Evolutionary conservation across 1,140 invertebrate species (phyloP), one percentile per base, ranked within the genome.

Genomic region (Anastrepha ludens): DNA sequence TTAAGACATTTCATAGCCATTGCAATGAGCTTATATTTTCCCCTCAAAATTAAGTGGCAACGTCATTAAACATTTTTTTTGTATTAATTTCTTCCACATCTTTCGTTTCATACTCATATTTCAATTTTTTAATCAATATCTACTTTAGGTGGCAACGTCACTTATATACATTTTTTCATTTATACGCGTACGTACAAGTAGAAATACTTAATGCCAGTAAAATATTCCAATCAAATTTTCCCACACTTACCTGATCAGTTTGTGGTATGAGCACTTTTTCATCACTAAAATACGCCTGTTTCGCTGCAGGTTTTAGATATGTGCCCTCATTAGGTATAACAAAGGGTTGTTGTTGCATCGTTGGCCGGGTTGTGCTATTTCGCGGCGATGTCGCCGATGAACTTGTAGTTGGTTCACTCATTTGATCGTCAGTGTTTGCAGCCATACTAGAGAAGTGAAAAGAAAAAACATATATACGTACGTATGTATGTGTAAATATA

Each of bases 221-320:
- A 29, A 29, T 29, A 29, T 29, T 29, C 29, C 29, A 29, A 29
- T 29, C 29, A 29, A 29, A 29, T 29, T 29, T 29, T 29, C 11
- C 70, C 5, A 50, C 9, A 90, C 92, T 93, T 91, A 95, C 95
- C 90, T 91, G 92, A 88, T 94, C 93, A 86, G 92, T 90, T 62
- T 95, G 93, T 9, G 96, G 96, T 89, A 96, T 95, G 2, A 91
- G 92, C 85, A 96, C 94, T 89, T 94, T 95, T 89, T 96, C 94
- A 88, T 96, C 94, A 7, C 95, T 94, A 91, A 96, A 96, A 89
- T 96, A 96, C 2, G 95, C 91, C 87, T 93, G 92, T 70, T 92
- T 93, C 47, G 90, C 88, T 50, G 87, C 88, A 17, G 90, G 90
- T 88, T 93, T 92, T 50, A 93, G 88, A 87, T 91, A 92, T 85